phyloP scores from a whole-genome alignment of 1,140 invertebrate species.

The Helicoverpa zea region DNA sequence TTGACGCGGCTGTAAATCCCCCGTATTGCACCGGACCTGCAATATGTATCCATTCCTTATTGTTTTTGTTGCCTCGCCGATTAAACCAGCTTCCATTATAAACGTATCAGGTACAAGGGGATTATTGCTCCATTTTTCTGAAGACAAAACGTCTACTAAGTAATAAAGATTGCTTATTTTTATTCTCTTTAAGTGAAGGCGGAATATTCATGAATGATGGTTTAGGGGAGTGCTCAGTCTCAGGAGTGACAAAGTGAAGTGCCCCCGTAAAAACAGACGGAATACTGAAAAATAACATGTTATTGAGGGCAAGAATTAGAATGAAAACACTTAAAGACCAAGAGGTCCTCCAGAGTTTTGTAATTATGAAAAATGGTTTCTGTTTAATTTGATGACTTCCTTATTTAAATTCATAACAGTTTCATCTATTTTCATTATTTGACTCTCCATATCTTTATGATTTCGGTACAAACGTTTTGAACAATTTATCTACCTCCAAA shows the following conservation, averaged over 20 bases:
- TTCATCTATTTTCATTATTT: too few relatives aligned
- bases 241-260: conserved; percentile 28
- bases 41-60: conserved; percentile 14
- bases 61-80: conserved; percentile 11
- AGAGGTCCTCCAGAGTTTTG: background rate
- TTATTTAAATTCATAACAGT: too few relatives aligned
- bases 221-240: background rate
- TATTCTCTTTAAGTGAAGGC: background rate
- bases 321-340: background rate
- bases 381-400: background rate
- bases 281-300: background rate
- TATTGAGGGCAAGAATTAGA: background rate
- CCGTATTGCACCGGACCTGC: background rate
- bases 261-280: conserved; percentile 6
- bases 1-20: conserved; percentile 21
- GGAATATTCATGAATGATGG: conserved; percentile 34
- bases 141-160: conserved; percentile 20
- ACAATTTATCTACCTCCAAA: background rate
- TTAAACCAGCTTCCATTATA: conserved; percentile 29
- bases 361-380: background rate
- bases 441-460: too few relatives aligned
- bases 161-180: conserved; percentile 30
- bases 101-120: conserved; percentile 30
- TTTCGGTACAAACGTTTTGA: background rate
- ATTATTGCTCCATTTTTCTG: conserved; percentile 31